These are phyloP conservation scores for Elephantulus edwardii DNA, from an alignment of 2,113 vertebrate species.

Conservation along the genomic window DNA sequence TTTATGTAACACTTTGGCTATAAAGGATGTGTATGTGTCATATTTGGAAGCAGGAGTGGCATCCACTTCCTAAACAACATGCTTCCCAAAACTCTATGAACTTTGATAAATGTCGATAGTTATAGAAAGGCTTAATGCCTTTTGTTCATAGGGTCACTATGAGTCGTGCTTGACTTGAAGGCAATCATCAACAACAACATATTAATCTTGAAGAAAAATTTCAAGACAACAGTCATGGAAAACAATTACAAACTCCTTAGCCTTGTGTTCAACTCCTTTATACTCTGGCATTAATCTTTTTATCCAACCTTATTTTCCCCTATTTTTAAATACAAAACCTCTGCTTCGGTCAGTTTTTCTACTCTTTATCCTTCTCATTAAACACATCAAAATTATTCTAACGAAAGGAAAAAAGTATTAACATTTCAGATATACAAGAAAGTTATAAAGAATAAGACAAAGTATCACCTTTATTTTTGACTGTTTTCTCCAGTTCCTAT, in stretches of 20 bases:
- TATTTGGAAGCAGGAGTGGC: no score
- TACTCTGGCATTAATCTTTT: constrained; percentile 20
- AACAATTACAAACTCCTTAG: constrained; percentile 22
- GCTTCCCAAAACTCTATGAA: no score
- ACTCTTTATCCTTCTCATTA: background rate
- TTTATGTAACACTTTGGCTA: no score
- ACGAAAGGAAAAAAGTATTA: constrained; percentile 27
- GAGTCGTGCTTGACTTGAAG: no score
- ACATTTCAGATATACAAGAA: constrained; percentile 15
- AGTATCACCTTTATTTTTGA: background rate
- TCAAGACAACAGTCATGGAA: background rate
- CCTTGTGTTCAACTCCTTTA: background rate
- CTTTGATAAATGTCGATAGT: no score
- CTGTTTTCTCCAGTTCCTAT: background rate
- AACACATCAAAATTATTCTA: constrained; percentile 38
- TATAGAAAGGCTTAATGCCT: no score
- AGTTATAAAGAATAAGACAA: constrained; percentile 26
- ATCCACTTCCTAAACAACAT: no score
- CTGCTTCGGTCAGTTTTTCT: constrained; percentile 21
- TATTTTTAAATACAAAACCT: constrained; percentile 27
- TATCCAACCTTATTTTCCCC: background rate
- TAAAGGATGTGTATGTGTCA: no score
- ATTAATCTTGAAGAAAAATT: constrained; percentile 48
- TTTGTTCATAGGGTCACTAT: no score
- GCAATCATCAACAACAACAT: no score